These are phyloP conservation scores for Hemibagrus guttatus DNA, from an alignment of 2,797 vertebrate species.

Conservation along the genomic window DNA sequence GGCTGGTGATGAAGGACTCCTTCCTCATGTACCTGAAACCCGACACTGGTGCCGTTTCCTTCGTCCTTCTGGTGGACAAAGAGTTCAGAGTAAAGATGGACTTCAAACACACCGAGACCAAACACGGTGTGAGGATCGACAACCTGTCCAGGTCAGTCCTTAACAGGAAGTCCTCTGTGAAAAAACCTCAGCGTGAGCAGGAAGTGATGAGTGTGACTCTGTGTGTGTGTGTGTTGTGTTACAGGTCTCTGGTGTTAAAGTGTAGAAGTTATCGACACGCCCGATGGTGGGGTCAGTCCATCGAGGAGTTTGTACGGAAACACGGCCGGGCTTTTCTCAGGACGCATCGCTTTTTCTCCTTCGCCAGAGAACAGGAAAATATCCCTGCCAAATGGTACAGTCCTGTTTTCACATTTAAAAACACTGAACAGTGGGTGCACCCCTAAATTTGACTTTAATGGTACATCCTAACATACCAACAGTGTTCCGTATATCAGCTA, in stretches of 20 bases:
- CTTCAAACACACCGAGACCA: conserved; percentile 81
- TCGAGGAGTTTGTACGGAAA: conserved; percentile 85
- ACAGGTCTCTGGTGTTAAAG: conserved; percentile 91
- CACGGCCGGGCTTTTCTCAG: conserved; percentile 86
- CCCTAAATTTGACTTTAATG: neutral
- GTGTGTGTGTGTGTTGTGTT: neutral
- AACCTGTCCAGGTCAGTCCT: conserved; percentile 80
- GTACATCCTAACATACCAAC: neutral
- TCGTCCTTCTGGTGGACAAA: conserved; percentile 83
- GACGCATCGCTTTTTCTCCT: conserved; percentile 90
- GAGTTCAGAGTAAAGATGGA: conserved; percentile 84
- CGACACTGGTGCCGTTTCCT: conserved; percentile 79
- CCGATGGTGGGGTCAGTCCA: conserved; percentile 95
- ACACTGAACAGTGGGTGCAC: conserved; percentile 34
- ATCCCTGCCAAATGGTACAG: conserved; percentile 87
- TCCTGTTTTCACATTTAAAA: conserved; percentile 34
- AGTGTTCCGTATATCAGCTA: neutral
- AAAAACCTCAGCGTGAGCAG: neutral
- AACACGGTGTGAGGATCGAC: conserved; percentile 83
- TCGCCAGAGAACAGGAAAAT: conserved; percentile 85
- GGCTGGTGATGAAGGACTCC: conserved; percentile 86
- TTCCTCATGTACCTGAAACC: conserved; percentile 85
- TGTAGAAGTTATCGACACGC: conserved; percentile 93
- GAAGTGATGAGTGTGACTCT: neutral
- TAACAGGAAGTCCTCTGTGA: neutral